A percentile compares a stretch with the other conserved stretches of the same genome.
Conservation (phyloP, 2,113 vertebrate genomes). For the Hystrix brachyura region DNA sequence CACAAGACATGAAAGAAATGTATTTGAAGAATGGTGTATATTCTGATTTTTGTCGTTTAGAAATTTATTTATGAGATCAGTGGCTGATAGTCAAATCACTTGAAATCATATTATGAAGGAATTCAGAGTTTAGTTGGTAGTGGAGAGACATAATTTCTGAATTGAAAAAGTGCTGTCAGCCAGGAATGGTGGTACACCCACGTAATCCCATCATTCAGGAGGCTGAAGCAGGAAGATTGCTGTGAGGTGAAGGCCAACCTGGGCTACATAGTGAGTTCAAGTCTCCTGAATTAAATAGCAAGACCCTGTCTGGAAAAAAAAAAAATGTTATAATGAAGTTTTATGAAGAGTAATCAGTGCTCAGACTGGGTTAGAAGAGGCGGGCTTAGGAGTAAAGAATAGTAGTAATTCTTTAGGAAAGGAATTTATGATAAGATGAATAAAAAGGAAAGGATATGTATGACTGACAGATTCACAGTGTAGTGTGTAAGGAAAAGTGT, state of each 20-base stretch:
- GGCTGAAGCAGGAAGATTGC: neutral
- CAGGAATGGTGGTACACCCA: neutral
- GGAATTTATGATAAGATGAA: constrained; percentile 22
- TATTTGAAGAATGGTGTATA: neutral
- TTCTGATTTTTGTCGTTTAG: neutral
- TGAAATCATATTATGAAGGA: neutral
- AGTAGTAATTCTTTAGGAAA: neutral
- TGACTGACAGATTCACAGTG: neutral
- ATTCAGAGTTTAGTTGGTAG: constrained; percentile 5
- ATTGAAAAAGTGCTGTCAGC: neutral
- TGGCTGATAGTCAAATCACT: neutral
- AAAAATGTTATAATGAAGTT: neutral
- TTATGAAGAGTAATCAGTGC: neutral
- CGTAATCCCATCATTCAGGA: neutral
- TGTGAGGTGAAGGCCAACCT: neutral
- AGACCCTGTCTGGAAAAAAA: neutral
- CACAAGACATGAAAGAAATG: neutral
- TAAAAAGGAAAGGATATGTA: neutral
- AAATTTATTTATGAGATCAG: neutral
- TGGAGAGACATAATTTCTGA: neutral
- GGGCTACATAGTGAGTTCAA: neutral
- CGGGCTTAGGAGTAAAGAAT: neutral
- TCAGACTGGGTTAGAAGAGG: neutral
- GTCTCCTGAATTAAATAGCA: neutral
- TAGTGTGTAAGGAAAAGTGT: neutral